Evolutionary conservation across 1,140 invertebrate species (phyloP), one percentile per base, ranked within the genome.

Genomic region (Vanessa tameamea): DNA sequence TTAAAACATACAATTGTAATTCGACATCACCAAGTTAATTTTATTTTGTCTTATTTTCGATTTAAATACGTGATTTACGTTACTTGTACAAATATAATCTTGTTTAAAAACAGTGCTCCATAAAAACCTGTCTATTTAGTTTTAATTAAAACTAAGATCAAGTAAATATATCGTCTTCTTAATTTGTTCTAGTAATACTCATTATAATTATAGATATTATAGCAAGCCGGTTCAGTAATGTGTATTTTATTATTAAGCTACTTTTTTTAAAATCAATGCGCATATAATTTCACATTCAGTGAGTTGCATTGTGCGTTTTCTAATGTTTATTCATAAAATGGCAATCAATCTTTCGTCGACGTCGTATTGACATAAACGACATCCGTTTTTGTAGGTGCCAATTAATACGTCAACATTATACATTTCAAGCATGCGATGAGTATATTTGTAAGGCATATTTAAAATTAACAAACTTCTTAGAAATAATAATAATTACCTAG

Each of bases 291-390:
- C 6, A 31, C 48, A 61, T 55, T 48, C 20, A 67, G 9, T 37
- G 48, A 43, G 14, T 11, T 63, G 64, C 37, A 23, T 67, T 73
- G 47, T 37, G 15, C 59, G 66, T 69, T 74, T 73, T 74, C 72
- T 74, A 74, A 74, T 74, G 72, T 74, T 68, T 73, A 72, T 71
- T 71, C 69, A 71, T 71, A 53, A 47, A 51, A 59, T 50, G 14
- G 26, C 65, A 61, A 68, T 69, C 55, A 68, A 67, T 73, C 71
- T 73, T 50, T 67, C 37, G 26, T 14, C 48, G 31, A 26, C 63
- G 51, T 31, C 43, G 48, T 73, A 64, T 67, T 73, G 15, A 50
- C 57, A 16, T 48, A 64, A 47, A 20, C 59, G 69, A 66, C 55
- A 67, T 73, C 71, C 71, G 71, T 73, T 73, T 43, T 26, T 57